Evolutionary conservation across 2,113 vertebrate genomes (phyloP).

Genomic region (Neoarius graeffei): DNA sequence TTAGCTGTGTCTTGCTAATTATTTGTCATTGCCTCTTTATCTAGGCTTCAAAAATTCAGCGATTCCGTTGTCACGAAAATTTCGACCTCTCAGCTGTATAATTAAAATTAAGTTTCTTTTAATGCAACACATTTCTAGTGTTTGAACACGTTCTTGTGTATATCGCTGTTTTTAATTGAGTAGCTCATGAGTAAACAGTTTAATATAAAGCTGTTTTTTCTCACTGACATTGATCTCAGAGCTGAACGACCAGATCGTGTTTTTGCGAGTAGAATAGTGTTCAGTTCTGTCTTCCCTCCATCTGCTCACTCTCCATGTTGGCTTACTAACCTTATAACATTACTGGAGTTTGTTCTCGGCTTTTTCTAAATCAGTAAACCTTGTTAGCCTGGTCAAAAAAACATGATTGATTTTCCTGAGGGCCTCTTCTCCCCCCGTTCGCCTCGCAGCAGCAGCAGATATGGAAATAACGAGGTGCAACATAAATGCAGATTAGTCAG

Average conservation of each 20-base stretch:
- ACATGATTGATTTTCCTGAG: slow-evolving; percentile 54
- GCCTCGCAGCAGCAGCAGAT: slow-evolving; percentile 44
- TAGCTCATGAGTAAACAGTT: neutral
- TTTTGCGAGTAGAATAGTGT: slow-evolving; percentile 1
- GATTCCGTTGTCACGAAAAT: neutral
- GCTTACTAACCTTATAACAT: slow-evolving; percentile 18
- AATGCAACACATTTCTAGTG: neutral
- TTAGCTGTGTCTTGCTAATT: neutral
- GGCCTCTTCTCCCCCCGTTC: neutral
- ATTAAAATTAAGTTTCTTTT: neutral
- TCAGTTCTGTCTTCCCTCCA: neutral
- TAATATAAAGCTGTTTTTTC: neutral
- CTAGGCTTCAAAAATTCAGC: neutral
- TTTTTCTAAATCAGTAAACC: slow-evolving; percentile 42
- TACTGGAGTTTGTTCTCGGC: slow-evolving; percentile 35
- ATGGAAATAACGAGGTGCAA: slow-evolving; percentile 57
- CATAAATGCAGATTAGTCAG: slow-evolving; percentile 58
- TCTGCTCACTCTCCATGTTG: slow-evolving; percentile 11
- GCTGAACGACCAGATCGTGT: neutral
- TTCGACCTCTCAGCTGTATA: neutral
- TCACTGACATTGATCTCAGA: neutral
- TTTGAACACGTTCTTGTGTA: neutral
- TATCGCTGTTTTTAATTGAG: neutral
- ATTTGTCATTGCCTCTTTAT: neutral
- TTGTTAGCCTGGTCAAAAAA: slow-evolving; percentile 49